Evolutionary conservation across 1,140 invertebrate genomes (phyloP).

Genomic region (Caenorhabditis brenneri): DNA sequence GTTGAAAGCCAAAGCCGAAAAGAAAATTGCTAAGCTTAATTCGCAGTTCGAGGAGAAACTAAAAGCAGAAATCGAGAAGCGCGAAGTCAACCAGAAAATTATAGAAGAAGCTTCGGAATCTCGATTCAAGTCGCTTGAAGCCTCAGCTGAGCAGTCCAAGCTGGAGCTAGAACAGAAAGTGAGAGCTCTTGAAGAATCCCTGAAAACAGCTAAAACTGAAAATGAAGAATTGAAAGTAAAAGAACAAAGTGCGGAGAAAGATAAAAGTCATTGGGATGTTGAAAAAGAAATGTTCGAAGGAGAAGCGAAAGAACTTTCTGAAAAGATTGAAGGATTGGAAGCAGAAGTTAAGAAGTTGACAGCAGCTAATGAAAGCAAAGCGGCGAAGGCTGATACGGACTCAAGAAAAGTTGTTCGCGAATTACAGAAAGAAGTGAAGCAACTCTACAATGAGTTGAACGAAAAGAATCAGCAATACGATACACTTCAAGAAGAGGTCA

Average conservation of each 20-base stretch:
- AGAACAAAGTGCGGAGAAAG: not conserved
- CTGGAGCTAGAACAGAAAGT: not conserved
- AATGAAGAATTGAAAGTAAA: not conserved
- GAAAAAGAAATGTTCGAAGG: slow-evolving; percentile 32
- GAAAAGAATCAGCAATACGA: slow-evolving; percentile 54
- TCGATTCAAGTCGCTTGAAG: not conserved
- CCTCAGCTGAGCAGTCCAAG: not conserved
- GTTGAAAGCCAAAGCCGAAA: not conserved
- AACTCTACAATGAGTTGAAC: slow-evolving; percentile 57
- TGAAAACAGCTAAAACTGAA: not conserved
- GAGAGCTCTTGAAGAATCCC: not conserved
- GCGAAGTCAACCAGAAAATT: not conserved
- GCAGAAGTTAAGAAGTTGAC: not conserved
- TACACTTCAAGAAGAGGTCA: not conserved
- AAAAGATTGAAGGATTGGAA: slow-evolving; percentile 22
- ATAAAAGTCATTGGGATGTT: slow-evolving; percentile 6
- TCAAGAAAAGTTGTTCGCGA: slow-evolving; percentile 54
- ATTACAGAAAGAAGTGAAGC: slow-evolving; percentile 57
- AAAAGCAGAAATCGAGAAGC: not conserved
- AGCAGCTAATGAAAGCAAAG: slow-evolving; percentile 7
- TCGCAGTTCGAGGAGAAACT: slow-evolving; percentile 7
- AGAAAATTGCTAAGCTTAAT: not conserved
- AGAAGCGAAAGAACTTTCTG: not conserved
- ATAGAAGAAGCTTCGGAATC: not conserved
- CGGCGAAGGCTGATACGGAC: slow-evolving; percentile 49